Conservation (phyloP, 1,140 invertebrate genomes). For the Pantala flavescens region DNA sequence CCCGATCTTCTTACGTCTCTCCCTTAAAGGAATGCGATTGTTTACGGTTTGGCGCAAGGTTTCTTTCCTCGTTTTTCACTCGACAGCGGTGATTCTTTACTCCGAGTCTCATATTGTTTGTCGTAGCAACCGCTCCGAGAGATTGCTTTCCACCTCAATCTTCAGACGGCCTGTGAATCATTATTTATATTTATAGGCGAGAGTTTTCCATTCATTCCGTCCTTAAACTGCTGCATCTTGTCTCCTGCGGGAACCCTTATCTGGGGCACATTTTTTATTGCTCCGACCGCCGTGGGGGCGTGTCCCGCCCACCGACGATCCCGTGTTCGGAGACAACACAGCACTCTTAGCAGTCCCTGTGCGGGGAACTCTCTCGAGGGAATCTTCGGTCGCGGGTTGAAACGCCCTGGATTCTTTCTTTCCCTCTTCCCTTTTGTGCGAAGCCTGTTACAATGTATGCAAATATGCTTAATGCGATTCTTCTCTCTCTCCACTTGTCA, state of each 20-base stretch:
- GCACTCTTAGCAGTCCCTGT: neutral
- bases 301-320: neutral
- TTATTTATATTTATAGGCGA: conserved; percentile 10
- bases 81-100: neutral
- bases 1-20: neutral
- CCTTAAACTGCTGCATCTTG: too few relatives aligned
- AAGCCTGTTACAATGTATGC: neutral
- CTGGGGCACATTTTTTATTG: conserved; percentile 3
- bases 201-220: neutral
- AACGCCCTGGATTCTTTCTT: neutral
- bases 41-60: neutral
- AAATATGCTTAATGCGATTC: too few relatives aligned
- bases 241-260: neutral
- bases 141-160: neutral
- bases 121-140: neutral
- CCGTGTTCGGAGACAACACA: neutral
- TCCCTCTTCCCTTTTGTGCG: neutral
- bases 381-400: neutral
- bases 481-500: too few relatives aligned
- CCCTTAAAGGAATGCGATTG: neutral
- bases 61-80: neutral
- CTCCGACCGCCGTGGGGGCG: neutral
- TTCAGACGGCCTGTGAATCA: neutral
- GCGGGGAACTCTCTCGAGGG: neutral
- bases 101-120: neutral